A percentile compares a stretch with the other conserved stretches of the same genome.
Evolutionary conservation across 2,888 invertebrate species (phyloP).

Genomic region (Cheilosia urbana): DNA sequence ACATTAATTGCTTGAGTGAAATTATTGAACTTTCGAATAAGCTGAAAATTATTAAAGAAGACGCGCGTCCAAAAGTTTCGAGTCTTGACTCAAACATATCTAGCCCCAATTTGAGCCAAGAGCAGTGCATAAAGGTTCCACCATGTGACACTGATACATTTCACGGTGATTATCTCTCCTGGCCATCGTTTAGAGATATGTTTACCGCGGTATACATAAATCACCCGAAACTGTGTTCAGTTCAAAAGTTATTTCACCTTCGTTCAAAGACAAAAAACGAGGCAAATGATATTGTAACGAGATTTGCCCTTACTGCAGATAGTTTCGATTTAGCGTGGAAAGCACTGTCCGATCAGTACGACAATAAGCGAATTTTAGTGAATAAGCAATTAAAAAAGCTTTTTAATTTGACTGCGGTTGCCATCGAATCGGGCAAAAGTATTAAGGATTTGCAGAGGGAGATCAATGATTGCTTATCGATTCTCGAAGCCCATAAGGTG

Average conservation of each 20-base stretch:
- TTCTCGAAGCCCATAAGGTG: not conserved
- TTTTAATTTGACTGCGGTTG: slow-evolving; percentile 1
- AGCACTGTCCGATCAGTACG: not conserved
- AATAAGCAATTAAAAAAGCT: not conserved
- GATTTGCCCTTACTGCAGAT: not conserved
- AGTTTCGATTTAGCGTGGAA: not conserved
- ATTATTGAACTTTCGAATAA: too few relatives aligned
- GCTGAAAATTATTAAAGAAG: slow-evolving; percentile 10
- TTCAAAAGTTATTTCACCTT: too few relatives aligned
- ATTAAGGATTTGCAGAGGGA: not conserved
- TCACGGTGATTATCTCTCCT: too few relatives aligned
- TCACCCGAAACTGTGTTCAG: too few relatives aligned
- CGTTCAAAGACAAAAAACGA: too few relatives aligned
- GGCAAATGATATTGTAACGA: not conserved
- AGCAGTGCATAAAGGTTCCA: slow-evolving; percentile 7
- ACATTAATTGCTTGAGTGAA: too few relatives aligned
- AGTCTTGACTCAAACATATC: too few relatives aligned
- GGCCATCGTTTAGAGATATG: too few relatives aligned
- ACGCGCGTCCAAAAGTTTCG: not conserved
- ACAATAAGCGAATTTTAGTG: slow-evolving; percentile 4
- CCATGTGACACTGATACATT: too few relatives aligned
- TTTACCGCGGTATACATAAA: too few relatives aligned
- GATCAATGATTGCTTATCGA: not conserved
- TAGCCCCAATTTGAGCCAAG: not conserved
- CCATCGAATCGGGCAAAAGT: not conserved